A percentile compares a stretch with the other conserved stretches of the same genome.
Evolutionary conservation across 2,888 invertebrate genomes (phyloP).

Genomic region (Oscheius myriophilus): DNA sequence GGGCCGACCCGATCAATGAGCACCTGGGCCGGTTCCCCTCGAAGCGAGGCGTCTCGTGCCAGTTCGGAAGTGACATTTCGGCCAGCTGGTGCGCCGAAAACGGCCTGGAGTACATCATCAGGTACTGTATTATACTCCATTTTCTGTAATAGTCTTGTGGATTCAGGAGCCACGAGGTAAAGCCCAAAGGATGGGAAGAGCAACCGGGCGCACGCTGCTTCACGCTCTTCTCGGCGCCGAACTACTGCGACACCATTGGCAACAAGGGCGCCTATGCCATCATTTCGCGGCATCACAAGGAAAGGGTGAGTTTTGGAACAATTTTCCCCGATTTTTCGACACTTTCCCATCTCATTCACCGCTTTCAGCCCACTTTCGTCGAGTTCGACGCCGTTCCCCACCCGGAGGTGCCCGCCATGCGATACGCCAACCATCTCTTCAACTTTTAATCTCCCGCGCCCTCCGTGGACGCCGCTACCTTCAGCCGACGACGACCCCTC

Average conservation of each 20-base stretch:
- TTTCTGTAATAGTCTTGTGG: neutral
- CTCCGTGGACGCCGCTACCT: no score
- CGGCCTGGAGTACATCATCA: slow-evolving; percentile 88
- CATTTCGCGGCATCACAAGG: slow-evolving; percentile 79
- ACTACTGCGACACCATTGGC: slow-evolving; percentile 93
- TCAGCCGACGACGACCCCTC: no score
- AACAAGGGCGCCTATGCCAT: slow-evolving; percentile 98
- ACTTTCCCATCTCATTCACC: slow-evolving; percentile 63
- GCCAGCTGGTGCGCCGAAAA: slow-evolving; percentile 84
- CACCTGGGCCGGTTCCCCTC: slow-evolving; percentile 86
- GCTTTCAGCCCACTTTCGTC: slow-evolving; percentile 87
- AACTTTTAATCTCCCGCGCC: slow-evolving; percentile 8
- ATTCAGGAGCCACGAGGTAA: slow-evolving; percentile 90
- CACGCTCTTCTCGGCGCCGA: slow-evolving; percentile 98
- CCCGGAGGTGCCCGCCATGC: slow-evolving; percentile 67
- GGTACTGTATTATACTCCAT: slow-evolving; percentile 38
- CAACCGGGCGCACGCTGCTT: slow-evolving; percentile 94
- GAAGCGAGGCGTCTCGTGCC: slow-evolving; percentile 96
- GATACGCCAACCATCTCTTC: slow-evolving; percentile 46
- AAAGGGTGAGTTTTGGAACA: no score
- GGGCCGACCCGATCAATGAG: slow-evolving; percentile 92
- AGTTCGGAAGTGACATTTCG: slow-evolving; percentile 96
- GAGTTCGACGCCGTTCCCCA: slow-evolving; percentile 89
- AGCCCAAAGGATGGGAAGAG: slow-evolving; percentile 92
- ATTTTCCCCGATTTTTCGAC: no score